A percentile compares a stretch with the other conserved stretches of the same genome.
These are phyloP conservation scores for Echinarachnius parma DNA, from an alignment of 53 echinoderm and acorn worm species.

Conservation along the genomic window DNA sequence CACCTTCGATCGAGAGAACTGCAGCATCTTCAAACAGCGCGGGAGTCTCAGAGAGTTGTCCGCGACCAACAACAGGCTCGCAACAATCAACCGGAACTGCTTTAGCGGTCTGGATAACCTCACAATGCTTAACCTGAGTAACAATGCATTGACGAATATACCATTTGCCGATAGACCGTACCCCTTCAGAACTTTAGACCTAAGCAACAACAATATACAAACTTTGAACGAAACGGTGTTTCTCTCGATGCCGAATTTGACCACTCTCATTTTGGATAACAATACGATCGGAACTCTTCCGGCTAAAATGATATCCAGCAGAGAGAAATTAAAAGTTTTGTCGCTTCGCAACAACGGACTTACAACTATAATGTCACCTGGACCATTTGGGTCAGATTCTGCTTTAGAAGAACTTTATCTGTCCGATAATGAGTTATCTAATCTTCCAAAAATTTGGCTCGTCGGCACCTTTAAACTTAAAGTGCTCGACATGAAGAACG, in stretches of 20 bases:
- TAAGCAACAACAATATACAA: conserved; percentile 32
- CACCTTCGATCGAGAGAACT: conserved; percentile 31
- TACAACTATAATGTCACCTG: not conserved
- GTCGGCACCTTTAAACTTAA: conserved; percentile 12
- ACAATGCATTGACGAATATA: conserved; percentile 26
- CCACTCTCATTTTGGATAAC: conserved; percentile 26
- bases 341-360: conserved; percentile 22
- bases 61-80: conserved; percentile 24
- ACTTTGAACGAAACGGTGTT: conserved; percentile 13
- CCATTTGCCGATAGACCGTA: conserved; percentile 9
- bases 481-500: conserved; percentile 21
- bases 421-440: conserved; percentile 19
- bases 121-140: conserved; percentile 19
- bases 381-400: not conserved
- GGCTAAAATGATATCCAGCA: not conserved
- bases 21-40: conserved; percentile 4
- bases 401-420: conserved; percentile 20
- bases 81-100: conserved; percentile 22
- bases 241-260: conserved; percentile 22
- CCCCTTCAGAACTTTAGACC: conserved; percentile 8
- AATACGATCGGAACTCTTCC: conserved; percentile 26
- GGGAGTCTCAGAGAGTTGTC: not conserved
- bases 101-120: conserved; percentile 18
- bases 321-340: conserved; percentile 2
- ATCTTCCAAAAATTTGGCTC: not conserved